phyloP scores from a whole-genome alignment of 1,140 invertebrate species.

The Wiebesia pumilae region DNA sequence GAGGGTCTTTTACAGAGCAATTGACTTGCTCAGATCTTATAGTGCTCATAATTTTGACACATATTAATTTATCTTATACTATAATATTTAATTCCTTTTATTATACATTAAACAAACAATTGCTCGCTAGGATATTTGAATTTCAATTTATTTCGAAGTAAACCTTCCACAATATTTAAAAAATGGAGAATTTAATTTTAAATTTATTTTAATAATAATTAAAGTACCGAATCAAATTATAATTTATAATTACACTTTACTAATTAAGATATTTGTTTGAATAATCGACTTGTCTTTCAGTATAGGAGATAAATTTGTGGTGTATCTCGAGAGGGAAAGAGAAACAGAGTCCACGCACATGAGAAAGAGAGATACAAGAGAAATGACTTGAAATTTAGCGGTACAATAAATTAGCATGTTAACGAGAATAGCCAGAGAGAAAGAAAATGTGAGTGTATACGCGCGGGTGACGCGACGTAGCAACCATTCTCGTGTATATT shows the following conservation, averaged over 20 bases:
- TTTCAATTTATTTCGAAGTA: too few relatives aligned
- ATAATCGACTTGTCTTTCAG: conserved; percentile 4
- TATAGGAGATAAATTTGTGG: conserved; percentile 16
- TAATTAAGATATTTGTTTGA: conserved; percentile 20
- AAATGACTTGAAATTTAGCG: conserved; percentile 64
- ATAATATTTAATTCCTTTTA: too few relatives aligned
- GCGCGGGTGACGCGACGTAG: background rate
- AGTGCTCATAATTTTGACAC: too few relatives aligned
- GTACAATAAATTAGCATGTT: conserved; percentile 72
- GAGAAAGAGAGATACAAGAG: conserved; percentile 19
- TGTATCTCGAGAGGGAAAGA: background rate
- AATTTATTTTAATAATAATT: background rate
- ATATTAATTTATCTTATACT: too few relatives aligned
- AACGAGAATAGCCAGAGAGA: conserved; percentile 62
- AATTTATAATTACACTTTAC: background rate
- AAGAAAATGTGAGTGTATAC: conserved; percentile 35
- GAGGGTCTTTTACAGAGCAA: too few relatives aligned
- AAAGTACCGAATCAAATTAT: background rate
- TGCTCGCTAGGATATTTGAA: too few relatives aligned
- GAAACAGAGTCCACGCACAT: conserved; percentile 18
- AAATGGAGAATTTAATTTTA: background rate
- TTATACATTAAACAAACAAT: too few relatives aligned
- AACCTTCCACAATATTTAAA: background rate
- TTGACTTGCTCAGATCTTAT: too few relatives aligned
- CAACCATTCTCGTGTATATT: conserved; percentile 42